A percentile compares a stretch with the other conserved stretches of the same genome.
These are phyloP conservation scores for Pituophis catenifer DNA, from an alignment of 2,113 vertebrate genomes.

Conservation along the genomic window DNA sequence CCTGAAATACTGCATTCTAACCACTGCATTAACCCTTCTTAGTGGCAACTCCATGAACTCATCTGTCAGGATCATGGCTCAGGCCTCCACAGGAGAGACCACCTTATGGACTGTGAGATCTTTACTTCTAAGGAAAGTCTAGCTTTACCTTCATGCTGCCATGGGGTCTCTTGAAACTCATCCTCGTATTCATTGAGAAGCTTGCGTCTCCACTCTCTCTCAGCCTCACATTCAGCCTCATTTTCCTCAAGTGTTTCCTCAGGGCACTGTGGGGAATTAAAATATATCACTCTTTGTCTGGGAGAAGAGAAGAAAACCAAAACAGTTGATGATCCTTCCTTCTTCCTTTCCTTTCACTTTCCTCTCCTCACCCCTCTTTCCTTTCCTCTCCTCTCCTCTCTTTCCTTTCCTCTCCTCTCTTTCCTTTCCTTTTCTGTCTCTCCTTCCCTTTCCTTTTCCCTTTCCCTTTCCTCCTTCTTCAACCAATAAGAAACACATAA, in stretches of 20 bases:
- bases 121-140: neutral
- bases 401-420: too few relatives aligned
- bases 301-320: neutral
- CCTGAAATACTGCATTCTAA: neutral
- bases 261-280: constrained; percentile 46
- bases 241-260: constrained; percentile 19
- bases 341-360: neutral
- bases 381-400: too few relatives aligned
- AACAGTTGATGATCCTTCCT: neutral
- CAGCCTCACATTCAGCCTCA: neutral
- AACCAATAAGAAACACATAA: neutral
- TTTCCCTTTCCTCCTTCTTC: neutral
- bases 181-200: constrained; percentile 82
- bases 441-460: too few relatives aligned
- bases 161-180: constrained; percentile 77
- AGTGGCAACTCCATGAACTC: neutral
- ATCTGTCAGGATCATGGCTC: too few relatives aligned
- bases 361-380: too few relatives aligned
- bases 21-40: neutral
- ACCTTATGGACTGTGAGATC: neutral
- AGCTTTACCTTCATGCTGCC: constrained; percentile 75
- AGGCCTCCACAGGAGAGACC: neutral
- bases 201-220: constrained; percentile 57
- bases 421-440: neutral
- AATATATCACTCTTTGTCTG: neutral